Evolutionary conservation across 2,797 vertebrate genomes (phyloP).

Genomic region (Spondyliosoma cantharus): DNA sequence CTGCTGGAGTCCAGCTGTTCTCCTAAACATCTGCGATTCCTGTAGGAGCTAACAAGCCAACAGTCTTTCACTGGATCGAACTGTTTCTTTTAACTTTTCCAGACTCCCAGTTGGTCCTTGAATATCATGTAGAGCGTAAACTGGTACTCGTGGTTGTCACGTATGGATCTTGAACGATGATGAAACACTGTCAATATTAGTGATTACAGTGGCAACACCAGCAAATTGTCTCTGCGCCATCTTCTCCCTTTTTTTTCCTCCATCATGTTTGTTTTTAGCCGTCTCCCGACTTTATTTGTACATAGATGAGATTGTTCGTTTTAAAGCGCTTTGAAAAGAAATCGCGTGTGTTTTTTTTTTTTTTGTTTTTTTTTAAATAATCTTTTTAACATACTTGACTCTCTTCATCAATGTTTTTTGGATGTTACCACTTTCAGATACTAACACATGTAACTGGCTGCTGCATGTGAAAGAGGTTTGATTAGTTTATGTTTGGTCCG

Average conservation of each 20-base stretch:
- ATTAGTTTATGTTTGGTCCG: constrained; percentile 55
- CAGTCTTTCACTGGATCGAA: constrained; percentile 13
- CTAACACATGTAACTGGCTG: constrained; percentile 58
- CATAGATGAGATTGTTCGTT: constrained; percentile 54
- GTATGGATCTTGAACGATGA: constrained; percentile 41
- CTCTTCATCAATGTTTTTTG: constrained; percentile 29
- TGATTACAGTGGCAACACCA: constrained; percentile 61
- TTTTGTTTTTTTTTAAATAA: constrained; percentile 2
- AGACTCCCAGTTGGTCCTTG: constrained; percentile 12
- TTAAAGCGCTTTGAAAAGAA: constrained; percentile 47
- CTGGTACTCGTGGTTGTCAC: constrained; percentile 37
- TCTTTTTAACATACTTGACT: constrained; percentile 25
- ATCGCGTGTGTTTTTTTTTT: constrained; percentile 46
- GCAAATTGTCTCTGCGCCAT: constrained; percentile 45
- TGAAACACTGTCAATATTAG: constrained; percentile 47
- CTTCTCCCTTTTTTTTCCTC: constrained; percentile 9
- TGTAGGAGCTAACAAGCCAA: constrained; percentile 23
- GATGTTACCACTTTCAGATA: constrained; percentile 59
- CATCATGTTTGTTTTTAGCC: constrained; percentile 3
- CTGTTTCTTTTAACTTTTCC: constrained; percentile 28
- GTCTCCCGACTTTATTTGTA: constrained; percentile 48
- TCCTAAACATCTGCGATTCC: constrained; percentile 22
- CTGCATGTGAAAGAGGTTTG: constrained; percentile 62
- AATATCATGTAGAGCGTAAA: constrained; percentile 24
- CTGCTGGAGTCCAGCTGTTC: constrained; percentile 25